Evolutionary conservation across 2,113 vertebrate genomes (phyloP).

Genomic region (Herpailurus yagouaroundi): DNA sequence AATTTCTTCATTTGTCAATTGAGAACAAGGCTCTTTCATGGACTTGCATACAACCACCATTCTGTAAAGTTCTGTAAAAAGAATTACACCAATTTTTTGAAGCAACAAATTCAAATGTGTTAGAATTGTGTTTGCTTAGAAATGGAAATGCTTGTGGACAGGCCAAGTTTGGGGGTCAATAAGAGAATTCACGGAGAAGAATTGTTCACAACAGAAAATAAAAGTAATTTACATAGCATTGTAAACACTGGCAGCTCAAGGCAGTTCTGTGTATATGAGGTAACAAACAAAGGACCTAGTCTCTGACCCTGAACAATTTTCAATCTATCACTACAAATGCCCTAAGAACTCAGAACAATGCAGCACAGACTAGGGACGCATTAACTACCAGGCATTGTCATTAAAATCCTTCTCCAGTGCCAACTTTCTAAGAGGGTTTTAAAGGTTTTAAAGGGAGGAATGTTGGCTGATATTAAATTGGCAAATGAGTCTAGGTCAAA

Average conservation of each 20-base stretch:
- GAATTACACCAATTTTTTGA: constrained; percentile 11
- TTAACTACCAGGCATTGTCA: constrained; percentile 47
- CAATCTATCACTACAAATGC: constrained; percentile 46
- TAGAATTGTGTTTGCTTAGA: constrained; percentile 34
- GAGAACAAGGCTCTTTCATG: background rate
- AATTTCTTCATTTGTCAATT: background rate
- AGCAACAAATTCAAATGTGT: background rate
- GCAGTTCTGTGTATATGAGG: constrained; percentile 8
- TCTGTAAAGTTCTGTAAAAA: background rate
- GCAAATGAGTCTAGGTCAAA: constrained; percentile 24
- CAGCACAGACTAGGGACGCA: background rate
- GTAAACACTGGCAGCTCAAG: constrained; percentile 40
- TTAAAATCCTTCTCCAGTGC: constrained; percentile 46
- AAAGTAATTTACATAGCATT: constrained; percentile 54
- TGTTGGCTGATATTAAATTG: constrained; percentile 59
- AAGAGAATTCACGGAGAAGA: constrained; percentile 46
- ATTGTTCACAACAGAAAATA: constrained; percentile 42
- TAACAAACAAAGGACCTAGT: constrained; percentile 55
- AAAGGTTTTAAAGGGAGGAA: constrained; percentile 35
- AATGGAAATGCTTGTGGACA: constrained; percentile 50
- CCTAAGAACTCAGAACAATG: constrained; percentile 34
- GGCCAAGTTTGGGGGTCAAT: background rate
- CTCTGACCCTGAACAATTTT: constrained; percentile 60
- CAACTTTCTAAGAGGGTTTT: constrained; percentile 48
- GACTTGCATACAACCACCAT: background rate